phyloP scores from a whole-genome alignment of 1,140 invertebrate genomes.

The Dolichoris vasculosae region DNA sequence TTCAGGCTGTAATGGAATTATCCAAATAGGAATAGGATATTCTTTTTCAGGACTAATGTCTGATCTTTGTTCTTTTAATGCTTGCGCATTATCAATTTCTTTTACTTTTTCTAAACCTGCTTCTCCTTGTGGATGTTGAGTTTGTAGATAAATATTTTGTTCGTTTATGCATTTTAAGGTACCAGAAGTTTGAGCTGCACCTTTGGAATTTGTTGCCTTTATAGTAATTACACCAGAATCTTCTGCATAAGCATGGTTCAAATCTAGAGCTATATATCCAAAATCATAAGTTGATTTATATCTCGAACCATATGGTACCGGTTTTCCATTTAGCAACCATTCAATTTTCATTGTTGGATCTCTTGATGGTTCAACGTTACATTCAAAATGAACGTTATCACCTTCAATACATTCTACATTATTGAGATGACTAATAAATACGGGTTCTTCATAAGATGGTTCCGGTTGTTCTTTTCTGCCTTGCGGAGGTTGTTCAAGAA shows the following conservation, averaged over 20 bases:
- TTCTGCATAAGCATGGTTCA: conserved; percentile 87
- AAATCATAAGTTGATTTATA: conserved; percentile 92
- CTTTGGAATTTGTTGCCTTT: conserved; percentile 93
- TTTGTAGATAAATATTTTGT: conserved; percentile 86
- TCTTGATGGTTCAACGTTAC: conserved; percentile 93
- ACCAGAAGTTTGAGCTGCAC: conserved; percentile 90
- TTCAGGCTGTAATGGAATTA: conserved; percentile 86
- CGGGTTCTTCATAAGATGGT: conserved; percentile 86
- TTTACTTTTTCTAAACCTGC: conserved; percentile 89
- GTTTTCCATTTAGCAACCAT: conserved; percentile 92
- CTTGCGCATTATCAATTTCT: conserved; percentile 86
- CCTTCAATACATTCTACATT: conserved; percentile 92
- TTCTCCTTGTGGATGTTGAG: conserved; percentile 92
- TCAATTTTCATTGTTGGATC: conserved; percentile 96
- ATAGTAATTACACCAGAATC: conserved; percentile 94
- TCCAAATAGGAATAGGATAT: conserved; percentile 92
- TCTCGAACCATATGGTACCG: conserved; percentile 84
- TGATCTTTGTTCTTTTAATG: conserved; percentile 81
- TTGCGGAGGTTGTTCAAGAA: conserved; percentile 86
- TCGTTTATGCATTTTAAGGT: conserved; percentile 88
- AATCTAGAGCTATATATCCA: conserved; percentile 89
- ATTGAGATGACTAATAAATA: conserved; percentile 93
- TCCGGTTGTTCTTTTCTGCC: conserved; percentile 80
- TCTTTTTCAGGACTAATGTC: conserved; percentile 81
- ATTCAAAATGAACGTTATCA: conserved; percentile 95